phyloP scores from a whole-genome alignment of 1,140 invertebrate genomes.

The Philopotamus ludificatus region DNA sequence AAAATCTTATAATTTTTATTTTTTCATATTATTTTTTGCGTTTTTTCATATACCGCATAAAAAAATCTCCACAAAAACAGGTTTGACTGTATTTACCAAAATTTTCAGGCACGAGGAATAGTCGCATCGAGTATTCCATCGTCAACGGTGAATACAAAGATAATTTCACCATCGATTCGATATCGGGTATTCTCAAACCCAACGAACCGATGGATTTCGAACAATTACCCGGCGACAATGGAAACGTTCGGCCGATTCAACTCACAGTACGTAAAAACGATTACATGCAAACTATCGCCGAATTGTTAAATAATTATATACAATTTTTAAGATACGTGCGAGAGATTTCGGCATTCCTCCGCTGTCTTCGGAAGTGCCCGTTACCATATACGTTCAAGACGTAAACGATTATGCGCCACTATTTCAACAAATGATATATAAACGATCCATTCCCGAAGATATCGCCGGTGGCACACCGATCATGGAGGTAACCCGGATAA shows the following conservation, averaged over 20 bases:
- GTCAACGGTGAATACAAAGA: slow-evolving; percentile 68
- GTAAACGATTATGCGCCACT: slow-evolving; percentile 82
- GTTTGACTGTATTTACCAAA: not conserved
- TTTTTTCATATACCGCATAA: too few species aligned
- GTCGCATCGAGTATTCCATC: slow-evolving; percentile 79
- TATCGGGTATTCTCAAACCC: slow-evolving; percentile 70
- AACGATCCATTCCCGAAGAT: slow-evolving; percentile 78
- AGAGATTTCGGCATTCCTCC: slow-evolving; percentile 77
- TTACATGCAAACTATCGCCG: not conserved
- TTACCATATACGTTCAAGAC: slow-evolving; percentile 83
- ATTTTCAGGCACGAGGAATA: slow-evolving; percentile 75
- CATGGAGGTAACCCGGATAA: slow-evolving; percentile 72
- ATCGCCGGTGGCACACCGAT: slow-evolving; percentile 75
- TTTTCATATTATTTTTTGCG: too few species aligned
- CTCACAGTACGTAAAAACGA: slow-evolving; percentile 57
- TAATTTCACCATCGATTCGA: slow-evolving; percentile 81
- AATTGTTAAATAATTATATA: not conserved
- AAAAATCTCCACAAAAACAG: too few species aligned
- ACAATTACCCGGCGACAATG: slow-evolving; percentile 59
- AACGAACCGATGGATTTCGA: slow-evolving; percentile 78
- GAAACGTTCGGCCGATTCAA: slow-evolving; percentile 68
- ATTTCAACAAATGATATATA: slow-evolving; percentile 75
- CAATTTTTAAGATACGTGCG: slow-evolving; percentile 61
- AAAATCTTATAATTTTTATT: too few species aligned
- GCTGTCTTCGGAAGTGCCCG: slow-evolving; percentile 69